Percentiles rank a stretch among this genome's conserved stretches.
Evolutionary conservation across 2,888 invertebrate species (phyloP).

Genomic region (Mythimna ferrago): DNA sequence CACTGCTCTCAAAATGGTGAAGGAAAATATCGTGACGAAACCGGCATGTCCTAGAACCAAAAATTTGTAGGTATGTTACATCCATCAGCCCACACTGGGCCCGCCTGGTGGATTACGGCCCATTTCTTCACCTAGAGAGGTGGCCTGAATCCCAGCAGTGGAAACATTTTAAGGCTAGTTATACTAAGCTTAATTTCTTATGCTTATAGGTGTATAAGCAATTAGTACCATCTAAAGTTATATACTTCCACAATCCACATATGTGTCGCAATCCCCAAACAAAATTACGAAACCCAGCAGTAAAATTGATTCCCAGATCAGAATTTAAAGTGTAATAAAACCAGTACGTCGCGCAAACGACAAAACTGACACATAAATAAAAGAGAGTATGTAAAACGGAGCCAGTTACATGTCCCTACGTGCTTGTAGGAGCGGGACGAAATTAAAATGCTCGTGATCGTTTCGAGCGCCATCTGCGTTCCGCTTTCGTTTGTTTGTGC

Average conservation of each 20-base stretch:
- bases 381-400: slow-evolving; percentile 53
- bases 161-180: too few species aligned
- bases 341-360: slow-evolving; percentile 45
- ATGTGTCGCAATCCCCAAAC: not conserved
- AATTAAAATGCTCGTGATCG: slow-evolving; percentile 69
- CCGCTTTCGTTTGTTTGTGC: slow-evolving; percentile 68
- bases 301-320: slow-evolving; percentile 54
- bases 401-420: slow-evolving; percentile 63
- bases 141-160: too few species aligned
- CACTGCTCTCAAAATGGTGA: too few species aligned
- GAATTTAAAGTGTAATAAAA: slow-evolving; percentile 58
- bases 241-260: not conserved
- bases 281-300: slow-evolving; percentile 12
- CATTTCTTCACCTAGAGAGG: too few species aligned
- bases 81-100: too few species aligned
- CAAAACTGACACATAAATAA: slow-evolving; percentile 60
- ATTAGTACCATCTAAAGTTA: not conserved
- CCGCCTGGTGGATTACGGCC: too few species aligned
- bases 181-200: too few species aligned
- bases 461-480: slow-evolving; percentile 64
- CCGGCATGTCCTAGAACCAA: too few species aligned
- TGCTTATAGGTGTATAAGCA: not conserved
- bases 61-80: too few species aligned
- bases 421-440: slow-evolving; percentile 61
- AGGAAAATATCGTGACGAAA: too few species aligned